Evolutionary conservation across 2,888 invertebrate genomes (phyloP).

Genomic region (Drosophila phalerata): DNA sequence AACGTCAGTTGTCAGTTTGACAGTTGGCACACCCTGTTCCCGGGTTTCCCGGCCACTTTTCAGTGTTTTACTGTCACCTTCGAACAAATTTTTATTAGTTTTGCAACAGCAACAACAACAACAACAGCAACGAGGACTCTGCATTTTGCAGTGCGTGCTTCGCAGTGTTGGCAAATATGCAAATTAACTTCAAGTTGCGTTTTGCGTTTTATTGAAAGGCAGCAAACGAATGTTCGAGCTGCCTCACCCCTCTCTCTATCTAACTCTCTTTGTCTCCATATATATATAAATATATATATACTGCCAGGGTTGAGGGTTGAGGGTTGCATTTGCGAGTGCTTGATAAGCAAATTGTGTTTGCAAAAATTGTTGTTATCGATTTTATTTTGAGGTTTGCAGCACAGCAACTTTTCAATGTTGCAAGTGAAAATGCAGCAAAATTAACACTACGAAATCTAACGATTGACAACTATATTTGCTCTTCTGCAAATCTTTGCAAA

Average conservation of each 20-base stretch:
- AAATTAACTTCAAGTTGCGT: constrained; percentile 76
- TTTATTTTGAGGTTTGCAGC: constrained; percentile 44
- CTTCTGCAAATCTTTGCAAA: constrained; percentile 3
- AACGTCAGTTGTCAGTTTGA: constrained; percentile 34
- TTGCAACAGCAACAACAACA: constrained; percentile 26
- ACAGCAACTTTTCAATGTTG: constrained; percentile 17
- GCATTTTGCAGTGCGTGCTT: constrained; percentile 50
- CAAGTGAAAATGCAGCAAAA: constrained; percentile 22
- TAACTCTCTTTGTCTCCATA: not conserved
- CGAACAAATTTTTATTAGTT: constrained; percentile 73
- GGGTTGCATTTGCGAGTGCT: constrained; percentile 52
- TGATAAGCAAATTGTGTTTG: constrained; percentile 64
- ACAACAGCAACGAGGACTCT: constrained; percentile 47
- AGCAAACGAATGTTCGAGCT: constrained; percentile 30
- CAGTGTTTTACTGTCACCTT: constrained; percentile 63
- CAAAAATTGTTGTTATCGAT: constrained; percentile 64
- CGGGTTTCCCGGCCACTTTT: constrained; percentile 12
- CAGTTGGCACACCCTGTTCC: constrained; percentile 21
- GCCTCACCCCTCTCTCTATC: constrained; percentile 8
- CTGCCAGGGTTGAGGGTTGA: constrained; percentile 45
- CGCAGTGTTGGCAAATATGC: constrained; percentile 67
- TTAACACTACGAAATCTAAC: not conserved
- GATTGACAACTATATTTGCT: constrained; percentile 15
- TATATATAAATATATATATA: not conserved
- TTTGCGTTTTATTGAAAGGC: constrained; percentile 66